A percentile compares a stretch with the other conserved stretches of the same genome.
Evolutionary conservation across 2,888 invertebrate species (phyloP).

Genomic region (Drosophila antonietae): DNA sequence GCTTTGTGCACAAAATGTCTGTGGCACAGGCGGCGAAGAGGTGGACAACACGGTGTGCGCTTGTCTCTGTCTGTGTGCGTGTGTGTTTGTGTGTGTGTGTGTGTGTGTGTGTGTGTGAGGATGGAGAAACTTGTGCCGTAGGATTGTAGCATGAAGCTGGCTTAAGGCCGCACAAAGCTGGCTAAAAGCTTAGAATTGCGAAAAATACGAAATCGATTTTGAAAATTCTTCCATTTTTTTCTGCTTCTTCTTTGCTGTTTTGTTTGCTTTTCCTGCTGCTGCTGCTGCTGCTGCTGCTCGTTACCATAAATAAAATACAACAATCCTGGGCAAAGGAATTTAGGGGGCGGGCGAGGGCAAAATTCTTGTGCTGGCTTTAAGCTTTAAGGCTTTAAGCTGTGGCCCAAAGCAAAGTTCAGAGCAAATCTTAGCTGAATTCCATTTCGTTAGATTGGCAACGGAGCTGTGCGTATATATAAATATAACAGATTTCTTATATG

Average conservation of each 20-base stretch:
- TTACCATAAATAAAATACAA: constrained; percentile 67
- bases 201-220: constrained; percentile 77
- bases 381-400: constrained; percentile 41
- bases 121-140: neutral
- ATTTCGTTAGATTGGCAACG: neutral
- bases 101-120: neutral
- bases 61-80: neutral
- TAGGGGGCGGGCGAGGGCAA: neutral
- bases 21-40: constrained; percentile 28
- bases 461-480: neutral
- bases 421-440: constrained; percentile 9
- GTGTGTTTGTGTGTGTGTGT: constrained; percentile 7
- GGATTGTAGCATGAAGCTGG: constrained; percentile 60
- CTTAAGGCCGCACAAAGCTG: constrained; percentile 72
- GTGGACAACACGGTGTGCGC: constrained; percentile 24
- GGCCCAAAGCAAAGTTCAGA: constrained; percentile 19
- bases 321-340: constrained; percentile 24
- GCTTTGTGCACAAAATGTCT: constrained; percentile 80
- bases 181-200: constrained; percentile 77
- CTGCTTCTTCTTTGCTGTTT: constrained; percentile 1
- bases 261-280: constrained; percentile 6
- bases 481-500: neutral
- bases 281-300: constrained; percentile 21
- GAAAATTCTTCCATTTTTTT: constrained; percentile 42
- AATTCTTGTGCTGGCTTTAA: constrained; percentile 32